A percentile compares a stretch with the other conserved stretches of the same genome.
These are phyloP conservation scores for Lophochroa leadbeateri DNA, from an alignment of 2,113 vertebrate genomes.

Conservation along the genomic window DNA sequence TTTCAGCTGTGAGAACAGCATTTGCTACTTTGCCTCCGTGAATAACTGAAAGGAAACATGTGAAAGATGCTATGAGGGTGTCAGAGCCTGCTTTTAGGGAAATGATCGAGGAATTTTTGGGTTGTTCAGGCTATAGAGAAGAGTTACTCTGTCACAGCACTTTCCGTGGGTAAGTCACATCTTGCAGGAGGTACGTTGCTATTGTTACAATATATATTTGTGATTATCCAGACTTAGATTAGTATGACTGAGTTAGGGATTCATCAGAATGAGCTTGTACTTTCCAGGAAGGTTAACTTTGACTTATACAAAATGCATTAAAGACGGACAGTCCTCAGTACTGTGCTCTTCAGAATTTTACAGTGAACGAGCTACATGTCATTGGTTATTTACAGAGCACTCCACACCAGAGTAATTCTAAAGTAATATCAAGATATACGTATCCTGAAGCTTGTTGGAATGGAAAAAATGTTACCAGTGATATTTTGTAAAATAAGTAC, in stretches of 20 bases:
- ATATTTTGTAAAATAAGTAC: conserved; percentile 69
- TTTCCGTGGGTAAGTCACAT: not conserved
- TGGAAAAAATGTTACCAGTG: conserved; percentile 64
- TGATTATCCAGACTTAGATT: conserved; percentile 21
- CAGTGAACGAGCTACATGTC: conserved; percentile 52
- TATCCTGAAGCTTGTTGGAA: conserved; percentile 64
- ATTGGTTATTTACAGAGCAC: conserved; percentile 70
- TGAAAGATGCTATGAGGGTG: not conserved
- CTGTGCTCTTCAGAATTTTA: conserved; percentile 52
- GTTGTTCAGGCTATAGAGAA: not conserved
- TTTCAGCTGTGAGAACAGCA: not conserved
- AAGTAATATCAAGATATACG: conserved; percentile 66
- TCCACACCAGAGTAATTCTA: conserved; percentile 50
- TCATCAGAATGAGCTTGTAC: conserved; percentile 28
- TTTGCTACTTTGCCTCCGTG: not conserved
- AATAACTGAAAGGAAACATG: not conserved
- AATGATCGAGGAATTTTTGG: not conserved
- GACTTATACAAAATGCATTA: conserved; percentile 64
- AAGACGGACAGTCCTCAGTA: conserved; percentile 49
- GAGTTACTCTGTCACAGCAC: not conserved
- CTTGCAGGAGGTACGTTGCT: not conserved
- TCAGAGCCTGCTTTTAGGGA: not conserved
- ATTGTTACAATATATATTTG: not conserved
- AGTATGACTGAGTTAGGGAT: conserved; percentile 29
- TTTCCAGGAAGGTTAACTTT: conserved; percentile 64